These are phyloP conservation scores for Dryomyza anilis DNA, from an alignment of 2,888 invertebrate genomes.

Conservation along the genomic window DNA sequence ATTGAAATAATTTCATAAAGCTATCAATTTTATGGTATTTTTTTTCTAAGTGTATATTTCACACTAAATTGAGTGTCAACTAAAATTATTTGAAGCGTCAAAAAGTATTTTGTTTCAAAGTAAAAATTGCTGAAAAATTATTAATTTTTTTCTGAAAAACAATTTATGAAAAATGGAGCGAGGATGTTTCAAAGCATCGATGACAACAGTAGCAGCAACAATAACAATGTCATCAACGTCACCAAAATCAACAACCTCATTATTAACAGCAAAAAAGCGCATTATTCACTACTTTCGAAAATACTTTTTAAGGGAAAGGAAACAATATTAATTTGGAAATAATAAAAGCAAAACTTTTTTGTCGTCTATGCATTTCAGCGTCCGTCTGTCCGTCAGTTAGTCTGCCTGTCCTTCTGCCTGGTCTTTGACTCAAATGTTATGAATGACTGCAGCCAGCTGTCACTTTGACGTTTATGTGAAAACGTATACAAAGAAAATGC, in stretches of 20 bases:
- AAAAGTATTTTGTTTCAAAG: background rate
- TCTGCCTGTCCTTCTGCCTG: background rate
- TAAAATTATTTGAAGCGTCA: background rate
- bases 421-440: conserved; percentile 26
- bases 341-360: too few species aligned
- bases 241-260: background rate
- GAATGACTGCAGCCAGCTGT: conserved; percentile 37
- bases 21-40: too few species aligned
- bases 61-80: background rate
- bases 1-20: too few species aligned
- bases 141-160: background rate
- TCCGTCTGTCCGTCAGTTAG: background rate
- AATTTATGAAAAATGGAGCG: conserved; percentile 8
- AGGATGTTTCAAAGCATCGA: too few species aligned
- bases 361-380: background rate
- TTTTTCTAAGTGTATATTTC: too few species aligned
- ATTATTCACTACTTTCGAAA: background rate
- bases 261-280: background rate
- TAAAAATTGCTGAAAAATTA: background rate
- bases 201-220: too few species aligned
- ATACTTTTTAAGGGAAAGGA: background rate
- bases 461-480: conserved; percentile 31
- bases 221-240: background rate
- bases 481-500: background rate
- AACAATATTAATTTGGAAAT: too few species aligned